These are phyloP conservation scores for Pterocles burchelli DNA, from an alignment of 2,113 vertebrate species.

Conservation along the genomic window DNA sequence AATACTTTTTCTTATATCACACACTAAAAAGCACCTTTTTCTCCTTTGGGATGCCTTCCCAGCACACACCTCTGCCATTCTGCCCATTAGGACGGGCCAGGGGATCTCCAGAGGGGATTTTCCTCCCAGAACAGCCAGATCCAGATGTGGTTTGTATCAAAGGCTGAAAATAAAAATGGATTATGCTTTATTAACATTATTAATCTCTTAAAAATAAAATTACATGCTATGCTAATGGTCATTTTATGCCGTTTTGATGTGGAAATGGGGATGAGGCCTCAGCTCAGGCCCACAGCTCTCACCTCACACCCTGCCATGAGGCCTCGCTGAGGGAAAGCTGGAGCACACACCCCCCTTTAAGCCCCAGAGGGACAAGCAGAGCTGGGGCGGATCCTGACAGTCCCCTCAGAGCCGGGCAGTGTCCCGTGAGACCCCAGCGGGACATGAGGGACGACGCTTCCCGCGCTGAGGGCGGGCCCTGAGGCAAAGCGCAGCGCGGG, in stretches of 20 bases:
- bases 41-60: neutral
- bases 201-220: neutral
- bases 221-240: neutral
- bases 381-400: accelerated
- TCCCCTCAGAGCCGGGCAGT: neutral
- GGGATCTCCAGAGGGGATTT: no score
- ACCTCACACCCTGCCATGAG: accelerated
- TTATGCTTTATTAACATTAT: accelerated
- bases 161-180: neutral
- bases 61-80: neutral
- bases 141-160: accelerated
- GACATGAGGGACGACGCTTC: no score
- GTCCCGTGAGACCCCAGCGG: no score
- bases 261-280: neutral
- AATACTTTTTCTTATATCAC: neutral
- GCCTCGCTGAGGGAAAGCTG: neutral
- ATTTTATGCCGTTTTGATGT: neutral
- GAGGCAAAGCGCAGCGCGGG: accelerated
- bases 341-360: accelerated
- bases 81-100: no score
- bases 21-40: neutral
- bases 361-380: no score
- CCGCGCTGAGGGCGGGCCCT: neutral
- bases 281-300: no score
- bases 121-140: accelerated